Conservation (phyloP, 2,113 vertebrate species). For the Salvelinus namaycush region DNA sequence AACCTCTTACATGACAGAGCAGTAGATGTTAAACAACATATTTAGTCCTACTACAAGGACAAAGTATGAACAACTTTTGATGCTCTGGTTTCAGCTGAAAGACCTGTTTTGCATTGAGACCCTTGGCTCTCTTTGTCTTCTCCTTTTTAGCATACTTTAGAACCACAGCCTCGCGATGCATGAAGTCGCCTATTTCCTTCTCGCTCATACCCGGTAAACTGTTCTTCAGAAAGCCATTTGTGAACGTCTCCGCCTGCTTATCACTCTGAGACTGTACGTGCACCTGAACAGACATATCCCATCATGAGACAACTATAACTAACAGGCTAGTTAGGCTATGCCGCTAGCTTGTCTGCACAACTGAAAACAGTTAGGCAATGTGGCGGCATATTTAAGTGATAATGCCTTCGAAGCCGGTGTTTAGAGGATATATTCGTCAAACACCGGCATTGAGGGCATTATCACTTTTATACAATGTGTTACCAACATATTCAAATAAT, state of each 20-base stretch:
- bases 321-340: neutral
- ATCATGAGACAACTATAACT: neutral
- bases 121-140: conserved; percentile 69
- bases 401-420: neutral
- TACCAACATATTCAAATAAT: too few species aligned
- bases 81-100: conserved; percentile 83
- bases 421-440: too few species aligned
- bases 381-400: neutral
- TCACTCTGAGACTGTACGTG: conserved; percentile 51
- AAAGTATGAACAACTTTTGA: conserved; percentile 74
- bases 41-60: neutral
- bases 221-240: conserved; percentile 79
- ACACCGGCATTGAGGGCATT: too few species aligned
- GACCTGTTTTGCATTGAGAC: conserved; percentile 80
- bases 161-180: conserved; percentile 81
- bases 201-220: conserved; percentile 56
- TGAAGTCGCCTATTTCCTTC: conserved; percentile 43
- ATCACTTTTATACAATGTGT: too few species aligned
- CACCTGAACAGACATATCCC: neutral
- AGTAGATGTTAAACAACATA: neutral
- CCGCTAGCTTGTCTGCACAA: neutral
- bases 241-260: conserved; percentile 72
- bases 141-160: conserved; percentile 68
- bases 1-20: neutral
- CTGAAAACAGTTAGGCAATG: neutral